These are phyloP conservation scores for Zygothrica quintamaculata DNA, from an alignment of 2,888 invertebrate genomes.

Conservation along the genomic window DNA sequence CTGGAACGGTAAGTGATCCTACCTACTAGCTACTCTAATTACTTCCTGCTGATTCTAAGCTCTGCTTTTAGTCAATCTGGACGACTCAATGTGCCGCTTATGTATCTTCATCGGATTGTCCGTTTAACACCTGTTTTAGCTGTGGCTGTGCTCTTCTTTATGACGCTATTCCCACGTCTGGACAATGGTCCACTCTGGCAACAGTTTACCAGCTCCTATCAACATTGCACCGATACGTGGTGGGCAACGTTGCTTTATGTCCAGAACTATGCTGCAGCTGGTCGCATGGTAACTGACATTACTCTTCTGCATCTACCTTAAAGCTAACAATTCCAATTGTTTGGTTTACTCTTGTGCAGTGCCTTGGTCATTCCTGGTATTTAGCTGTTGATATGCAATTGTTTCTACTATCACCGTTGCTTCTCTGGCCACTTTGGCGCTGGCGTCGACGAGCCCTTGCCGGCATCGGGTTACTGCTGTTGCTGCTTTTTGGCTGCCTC, in stretches of 20 bases:
- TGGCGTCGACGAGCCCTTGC: conserved; percentile 70
- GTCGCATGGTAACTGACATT: conserved; percentile 72
- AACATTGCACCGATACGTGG: conserved; percentile 82
- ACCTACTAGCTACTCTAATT: neutral
- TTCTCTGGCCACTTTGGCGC: conserved; percentile 85
- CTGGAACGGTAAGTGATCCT: conserved; percentile 59
- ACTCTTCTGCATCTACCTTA: neutral
- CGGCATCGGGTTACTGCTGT: conserved; percentile 54
- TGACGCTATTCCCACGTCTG: conserved; percentile 84
- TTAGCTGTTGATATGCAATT: conserved; percentile 86
- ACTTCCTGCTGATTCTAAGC: neutral
- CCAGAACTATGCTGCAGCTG: conserved; percentile 83
- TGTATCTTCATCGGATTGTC: conserved; percentile 80
- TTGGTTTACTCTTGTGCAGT: too few species aligned
- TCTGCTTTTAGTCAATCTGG: conserved; percentile 26
- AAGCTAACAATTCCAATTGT: neutral
- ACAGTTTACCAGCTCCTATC: conserved; percentile 24
- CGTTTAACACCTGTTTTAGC: conserved; percentile 86
- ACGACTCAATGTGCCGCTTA: conserved; percentile 66
- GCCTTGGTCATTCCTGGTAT: conserved; percentile 86
- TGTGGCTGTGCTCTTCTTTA: conserved; percentile 84
- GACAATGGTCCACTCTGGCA: conserved; percentile 85
- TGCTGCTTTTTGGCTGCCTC: conserved; percentile 69
- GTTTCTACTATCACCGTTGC: conserved; percentile 85
- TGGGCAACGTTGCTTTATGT: conserved; percentile 84